Evolutionary conservation across 2,888 invertebrate genomes (phyloP).

Genomic region (Pinctada fucata): DNA sequence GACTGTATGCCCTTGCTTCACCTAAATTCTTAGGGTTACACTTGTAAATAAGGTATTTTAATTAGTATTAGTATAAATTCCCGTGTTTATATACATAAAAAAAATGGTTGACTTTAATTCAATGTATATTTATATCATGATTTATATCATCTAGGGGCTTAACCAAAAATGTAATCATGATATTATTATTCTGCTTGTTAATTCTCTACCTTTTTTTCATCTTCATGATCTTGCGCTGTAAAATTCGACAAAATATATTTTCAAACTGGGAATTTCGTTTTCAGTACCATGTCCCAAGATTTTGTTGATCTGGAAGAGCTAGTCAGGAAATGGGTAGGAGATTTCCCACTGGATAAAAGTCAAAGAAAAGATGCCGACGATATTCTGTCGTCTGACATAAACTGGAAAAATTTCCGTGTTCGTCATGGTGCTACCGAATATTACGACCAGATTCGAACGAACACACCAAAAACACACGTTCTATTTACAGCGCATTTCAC

Average conservation of each 20-base stretch:
- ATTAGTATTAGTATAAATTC: no score
- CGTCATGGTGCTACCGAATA: slow-evolving; percentile 72
- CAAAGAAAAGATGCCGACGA: slow-evolving; percentile 64
- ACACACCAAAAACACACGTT: slow-evolving; percentile 65
- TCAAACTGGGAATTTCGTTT: background rate
- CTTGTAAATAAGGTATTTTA: no score
- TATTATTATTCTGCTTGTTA: no score
- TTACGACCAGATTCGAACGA: slow-evolving; percentile 54
- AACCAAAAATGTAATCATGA: no score
- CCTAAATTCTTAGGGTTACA: no score
- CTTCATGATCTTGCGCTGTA: no score
- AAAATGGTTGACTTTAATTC: no score
- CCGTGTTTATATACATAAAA: no score
- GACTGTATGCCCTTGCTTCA: no score
- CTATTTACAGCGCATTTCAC: slow-evolving; percentile 74
- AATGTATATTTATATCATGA: no score
- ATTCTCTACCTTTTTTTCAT: no score
- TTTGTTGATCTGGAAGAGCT: slow-evolving; percentile 64
- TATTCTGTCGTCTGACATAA: slow-evolving; percentile 71
- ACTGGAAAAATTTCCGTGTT: slow-evolving; percentile 74
- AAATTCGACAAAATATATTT: background rate
- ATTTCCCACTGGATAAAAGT: slow-evolving; percentile 61
- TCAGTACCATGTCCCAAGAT: slow-evolving; percentile 54
- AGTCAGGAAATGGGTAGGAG: slow-evolving; percentile 59
- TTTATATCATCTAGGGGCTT: no score